Evolutionary conservation across 2,888 invertebrate species (phyloP).

Genomic region (Panopea generosa): DNA sequence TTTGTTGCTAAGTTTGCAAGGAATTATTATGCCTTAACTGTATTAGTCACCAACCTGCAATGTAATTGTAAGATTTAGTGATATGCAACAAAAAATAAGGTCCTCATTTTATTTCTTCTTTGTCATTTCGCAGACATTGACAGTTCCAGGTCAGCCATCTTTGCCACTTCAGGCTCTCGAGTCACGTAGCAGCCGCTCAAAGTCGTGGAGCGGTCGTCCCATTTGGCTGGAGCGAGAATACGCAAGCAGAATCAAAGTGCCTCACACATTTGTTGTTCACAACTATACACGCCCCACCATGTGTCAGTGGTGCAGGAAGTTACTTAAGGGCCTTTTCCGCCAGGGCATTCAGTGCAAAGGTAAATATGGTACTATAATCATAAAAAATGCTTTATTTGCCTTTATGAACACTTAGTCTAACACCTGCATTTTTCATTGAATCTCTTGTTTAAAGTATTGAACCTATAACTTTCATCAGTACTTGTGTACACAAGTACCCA

Average conservation of each 20-base stretch:
- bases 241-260: slow-evolving; percentile 90
- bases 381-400: too few species aligned
- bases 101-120: too few species aligned
- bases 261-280: slow-evolving; percentile 98
- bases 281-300: slow-evolving; percentile 98
- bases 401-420: too few species aligned
- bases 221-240: slow-evolving; percentile 91
- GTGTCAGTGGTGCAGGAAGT: slow-evolving; percentile 97
- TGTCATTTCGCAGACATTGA: slow-evolving; percentile 61
- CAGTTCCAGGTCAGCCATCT: slow-evolving; percentile 65
- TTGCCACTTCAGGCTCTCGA: slow-evolving; percentile 50
- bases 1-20: too few species aligned
- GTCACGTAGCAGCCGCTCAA: slow-evolving; percentile 78
- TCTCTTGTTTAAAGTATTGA: too few species aligned
- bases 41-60: too few species aligned
- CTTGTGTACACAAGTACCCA: too few species aligned
- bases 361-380: slow-evolving; percentile 62
- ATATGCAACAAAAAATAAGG: too few species aligned
- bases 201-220: slow-evolving; percentile 88
- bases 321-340: slow-evolving; percentile 95
- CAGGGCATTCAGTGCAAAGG: slow-evolving; percentile 98
- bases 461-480: too few species aligned
- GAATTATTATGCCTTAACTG: too few species aligned
- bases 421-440: too few species aligned
- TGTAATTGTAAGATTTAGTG: too few species aligned